Evolutionary conservation across 2,888 invertebrate species (phyloP), one percentile per base, ranked within the genome.

Genomic region (Zygogramma bicolorata): DNA sequence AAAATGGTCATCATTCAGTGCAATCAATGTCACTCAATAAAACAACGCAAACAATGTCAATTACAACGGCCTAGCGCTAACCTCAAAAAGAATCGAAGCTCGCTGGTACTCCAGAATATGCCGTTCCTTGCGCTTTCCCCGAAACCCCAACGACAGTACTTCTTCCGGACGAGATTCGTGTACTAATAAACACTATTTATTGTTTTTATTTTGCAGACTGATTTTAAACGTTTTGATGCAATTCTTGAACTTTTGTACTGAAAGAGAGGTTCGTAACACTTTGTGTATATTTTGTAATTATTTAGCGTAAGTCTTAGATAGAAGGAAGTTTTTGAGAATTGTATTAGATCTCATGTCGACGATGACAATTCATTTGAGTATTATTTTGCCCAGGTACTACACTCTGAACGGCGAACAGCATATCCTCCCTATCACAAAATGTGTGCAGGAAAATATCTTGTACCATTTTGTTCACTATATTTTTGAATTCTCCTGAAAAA

Each of bases 341-440:
- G 74, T 75, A 74, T 75, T 76, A 65, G 81, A 82, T 82, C 83
- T 82, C 83, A 82, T 77, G 77, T 77, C 78, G 67, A 46, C 67
- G 69, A 66, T 66, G 74, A 65, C 74, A 75, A 77, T 76, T 76
- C 75, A 75, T 75, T 77, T 79, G 75, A 79, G 79, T 82, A 82
- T 82, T 82, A 82, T 81, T 80, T 81, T 80, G 61, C 20, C 22
- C 46, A 46, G 8, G 20, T 46, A 46, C 18, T 18, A 18, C 10
- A 4, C 7, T 40, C 6, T 18, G 7, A 18, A 49, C 7, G 13
- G 29, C 27, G 1, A 29, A 18, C 15, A 57, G 40, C 61, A 63
- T 59, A 29, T 57, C 60, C 49, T 68, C 68, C 18, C n/a, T n/a
- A n/a, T n/a, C n/a, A n/a, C n/a, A n/a, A n/a, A n/a, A n/a, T n/a